A percentile compares a stretch with the other conserved stretches of the same genome.
Evolutionary conservation across 1,140 invertebrate species (phyloP).

Genomic region (Ruditapes philippinarum): DNA sequence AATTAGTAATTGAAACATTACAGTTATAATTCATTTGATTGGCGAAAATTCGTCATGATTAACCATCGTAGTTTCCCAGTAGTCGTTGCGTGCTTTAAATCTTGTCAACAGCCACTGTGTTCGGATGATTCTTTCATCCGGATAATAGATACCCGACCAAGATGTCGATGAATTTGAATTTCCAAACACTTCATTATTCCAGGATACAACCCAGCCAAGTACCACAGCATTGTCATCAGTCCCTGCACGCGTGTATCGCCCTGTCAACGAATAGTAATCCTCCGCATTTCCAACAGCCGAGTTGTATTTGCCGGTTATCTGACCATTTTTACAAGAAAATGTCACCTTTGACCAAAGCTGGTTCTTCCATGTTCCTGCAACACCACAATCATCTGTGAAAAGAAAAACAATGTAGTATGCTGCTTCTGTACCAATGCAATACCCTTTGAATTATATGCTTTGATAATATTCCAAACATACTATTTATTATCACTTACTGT

Average conservation of each 20-base stretch:
- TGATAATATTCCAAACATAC: no score
- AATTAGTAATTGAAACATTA: no score
- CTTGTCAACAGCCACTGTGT: conserved; percentile 29
- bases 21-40: no score
- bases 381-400: not conserved
- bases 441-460: no score
- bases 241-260: not conserved
- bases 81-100: not conserved
- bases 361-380: conserved; percentile 27
- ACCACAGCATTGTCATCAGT: not conserved
- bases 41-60: conserved; percentile 45
- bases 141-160: conserved; percentile 18
- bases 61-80: not conserved
- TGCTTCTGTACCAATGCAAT: no score
- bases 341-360: not conserved
- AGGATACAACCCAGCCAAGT: conserved; percentile 20
- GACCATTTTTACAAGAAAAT: not conserved
- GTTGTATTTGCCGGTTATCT: not conserved
- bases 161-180: conserved; percentile 19
- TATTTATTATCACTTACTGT: no score
- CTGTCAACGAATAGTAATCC: not conserved
- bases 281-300: conserved; percentile 24
- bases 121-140: not conserved
- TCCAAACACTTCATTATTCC: conserved; percentile 5
- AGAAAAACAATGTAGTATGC: no score